Percentiles rank a stretch among this genome's conserved stretches.
Evolutionary conservation across 2,797 vertebrate genomes (phyloP).

Genomic region (Acipenser transmontanus): DNA sequence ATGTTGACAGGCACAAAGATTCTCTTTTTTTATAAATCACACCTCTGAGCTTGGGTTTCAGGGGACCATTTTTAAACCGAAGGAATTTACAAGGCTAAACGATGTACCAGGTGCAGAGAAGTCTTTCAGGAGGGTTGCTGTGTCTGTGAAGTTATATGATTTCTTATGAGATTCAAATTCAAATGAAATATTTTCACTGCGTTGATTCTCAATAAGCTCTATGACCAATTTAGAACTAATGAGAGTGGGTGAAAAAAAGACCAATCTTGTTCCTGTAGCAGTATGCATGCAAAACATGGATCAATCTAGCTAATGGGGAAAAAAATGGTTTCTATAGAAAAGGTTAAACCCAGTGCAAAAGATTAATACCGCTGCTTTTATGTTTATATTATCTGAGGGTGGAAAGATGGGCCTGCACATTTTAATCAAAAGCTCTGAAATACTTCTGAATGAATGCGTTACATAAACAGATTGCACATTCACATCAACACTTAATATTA

Average conservation of each 20-base stretch:
- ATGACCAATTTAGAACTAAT: constrained; percentile 64
- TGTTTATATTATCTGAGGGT: too few species aligned
- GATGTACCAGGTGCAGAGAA: constrained; percentile 81
- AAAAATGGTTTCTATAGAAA: constrained; percentile 12
- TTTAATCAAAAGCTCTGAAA: too few species aligned
- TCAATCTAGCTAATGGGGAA: constrained; percentile 10
- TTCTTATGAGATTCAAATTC: constrained; percentile 71
- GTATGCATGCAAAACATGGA: constrained; percentile 7
- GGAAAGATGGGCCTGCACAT: too few species aligned
- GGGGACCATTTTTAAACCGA: constrained; percentile 59
- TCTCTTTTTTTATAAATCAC: constrained; percentile 49
- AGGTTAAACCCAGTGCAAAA: not conserved
- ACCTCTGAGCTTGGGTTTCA: constrained; percentile 42
- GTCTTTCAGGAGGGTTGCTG: constrained; percentile 42
- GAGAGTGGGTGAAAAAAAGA: too few species aligned
- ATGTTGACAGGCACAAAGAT: constrained; percentile 83
- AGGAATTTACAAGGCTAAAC: constrained; percentile 77
- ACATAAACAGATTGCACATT: too few species aligned
- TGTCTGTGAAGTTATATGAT: constrained; percentile 58
- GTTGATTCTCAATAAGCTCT: constrained; percentile 56
- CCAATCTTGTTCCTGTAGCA: constrained; percentile 34
- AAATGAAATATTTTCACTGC: constrained; percentile 53
- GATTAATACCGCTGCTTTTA: too few species aligned
- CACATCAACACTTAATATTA: too few species aligned
- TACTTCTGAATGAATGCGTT: too few species aligned